These are phyloP conservation scores for Yasuhikotakia modesta DNA, from an alignment of 2,797 vertebrate species.

Conservation along the genomic window DNA sequence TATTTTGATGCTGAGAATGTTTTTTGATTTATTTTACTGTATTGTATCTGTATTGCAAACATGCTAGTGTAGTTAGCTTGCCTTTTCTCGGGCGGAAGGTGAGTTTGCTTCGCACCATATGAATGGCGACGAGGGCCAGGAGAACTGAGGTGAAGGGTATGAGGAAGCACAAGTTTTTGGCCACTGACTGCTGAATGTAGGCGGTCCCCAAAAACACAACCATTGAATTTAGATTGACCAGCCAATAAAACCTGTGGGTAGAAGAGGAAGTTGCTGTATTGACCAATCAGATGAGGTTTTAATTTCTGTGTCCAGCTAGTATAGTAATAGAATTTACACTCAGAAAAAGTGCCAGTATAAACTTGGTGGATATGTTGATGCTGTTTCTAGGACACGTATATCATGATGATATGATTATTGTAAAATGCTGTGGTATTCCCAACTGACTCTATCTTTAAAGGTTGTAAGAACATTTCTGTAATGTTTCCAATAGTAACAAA, in stretches of 20 bases:
- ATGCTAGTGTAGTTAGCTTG: conserved; percentile 53
- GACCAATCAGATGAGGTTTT: background rate
- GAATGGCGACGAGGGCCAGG: conserved; percentile 83
- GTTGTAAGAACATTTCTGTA: too few species aligned
- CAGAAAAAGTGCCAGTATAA: too few species aligned
- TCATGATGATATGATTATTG: too few species aligned
- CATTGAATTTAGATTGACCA: conserved; percentile 86
- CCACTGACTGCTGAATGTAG: conserved; percentile 88
- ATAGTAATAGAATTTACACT: background rate
- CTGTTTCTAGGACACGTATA: too few species aligned
- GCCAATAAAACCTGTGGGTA: conserved; percentile 87
- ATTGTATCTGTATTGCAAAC: too few species aligned
- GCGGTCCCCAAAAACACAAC: conserved; percentile 91
- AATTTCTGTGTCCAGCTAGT: background rate
- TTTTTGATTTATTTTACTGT: background rate
- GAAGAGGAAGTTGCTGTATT: background rate
- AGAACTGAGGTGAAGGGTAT: conserved; percentile 88
- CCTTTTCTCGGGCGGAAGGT: conserved; percentile 86
- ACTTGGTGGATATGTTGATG: too few species aligned
- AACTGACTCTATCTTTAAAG: too few species aligned
- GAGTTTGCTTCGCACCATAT: conserved; percentile 86
- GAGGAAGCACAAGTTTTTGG: conserved; percentile 86
- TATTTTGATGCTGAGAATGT: background rate
- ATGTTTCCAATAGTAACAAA: too few species aligned
- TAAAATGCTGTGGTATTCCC: too few species aligned